Conservation (phyloP, 1,140 invertebrate species). For the Aphaenogaster floridana region DNA sequence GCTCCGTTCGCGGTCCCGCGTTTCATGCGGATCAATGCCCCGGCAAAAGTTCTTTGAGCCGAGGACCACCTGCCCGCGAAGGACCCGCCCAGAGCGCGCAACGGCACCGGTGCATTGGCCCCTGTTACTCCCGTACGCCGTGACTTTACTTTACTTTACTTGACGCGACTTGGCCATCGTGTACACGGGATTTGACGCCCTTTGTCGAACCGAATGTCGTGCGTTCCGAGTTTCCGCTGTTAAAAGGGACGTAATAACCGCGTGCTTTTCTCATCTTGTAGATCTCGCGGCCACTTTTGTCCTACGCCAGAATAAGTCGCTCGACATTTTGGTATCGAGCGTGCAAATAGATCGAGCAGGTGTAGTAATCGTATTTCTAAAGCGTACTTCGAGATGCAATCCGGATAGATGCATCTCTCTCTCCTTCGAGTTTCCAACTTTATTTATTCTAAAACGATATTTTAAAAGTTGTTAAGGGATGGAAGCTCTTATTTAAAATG, state of each 20-base stretch:
- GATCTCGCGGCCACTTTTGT: background rate
- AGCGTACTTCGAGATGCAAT: background rate
- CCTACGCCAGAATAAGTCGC: background rate
- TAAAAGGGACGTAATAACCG: background rate
- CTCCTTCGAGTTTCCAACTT: background rate
- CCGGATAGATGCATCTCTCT: background rate
- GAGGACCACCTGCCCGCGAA: constrained; percentile 86
- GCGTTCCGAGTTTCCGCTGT: constrained; percentile 16
- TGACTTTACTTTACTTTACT: constrained; percentile 78
- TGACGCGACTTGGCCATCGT: constrained; percentile 81
- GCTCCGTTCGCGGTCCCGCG: constrained; percentile 72
- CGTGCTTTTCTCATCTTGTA: background rate
- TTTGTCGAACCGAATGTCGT: constrained; percentile 38
- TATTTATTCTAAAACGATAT: background rate
- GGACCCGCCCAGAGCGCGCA: constrained; percentile 72
- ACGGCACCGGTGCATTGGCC: constrained; percentile 85
- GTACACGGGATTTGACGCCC: constrained; percentile 59
- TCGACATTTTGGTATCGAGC: background rate
- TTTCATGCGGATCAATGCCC: constrained; percentile 85
- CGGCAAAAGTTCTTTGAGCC: constrained; percentile 86
- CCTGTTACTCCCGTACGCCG: constrained; percentile 72
- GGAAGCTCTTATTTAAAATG: background rate
- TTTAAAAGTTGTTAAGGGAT: background rate
- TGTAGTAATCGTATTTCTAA: background rate
- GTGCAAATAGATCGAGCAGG: background rate